Conservation (phyloP, 2,888 invertebrate genomes). For the Cryptocephalus moraei region DNA sequence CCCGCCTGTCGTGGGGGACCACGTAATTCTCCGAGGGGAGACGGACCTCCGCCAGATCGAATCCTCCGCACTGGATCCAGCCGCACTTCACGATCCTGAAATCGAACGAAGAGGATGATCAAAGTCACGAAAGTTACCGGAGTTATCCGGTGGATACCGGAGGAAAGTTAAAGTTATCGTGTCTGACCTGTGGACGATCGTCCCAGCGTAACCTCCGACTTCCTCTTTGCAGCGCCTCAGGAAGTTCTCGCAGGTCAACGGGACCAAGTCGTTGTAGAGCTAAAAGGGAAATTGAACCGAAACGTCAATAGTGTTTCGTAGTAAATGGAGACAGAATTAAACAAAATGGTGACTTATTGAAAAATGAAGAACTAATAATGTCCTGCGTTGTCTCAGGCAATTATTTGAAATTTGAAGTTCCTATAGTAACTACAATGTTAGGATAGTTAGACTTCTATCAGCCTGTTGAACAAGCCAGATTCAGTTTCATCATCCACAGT, state of each 20-base stretch:
- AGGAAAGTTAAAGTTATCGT: neutral
- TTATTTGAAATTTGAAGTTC: no score
- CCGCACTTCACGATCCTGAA: conserved; percentile 52
- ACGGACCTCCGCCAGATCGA: conserved; percentile 32
- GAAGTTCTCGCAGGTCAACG: conserved; percentile 48
- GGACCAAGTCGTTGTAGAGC: conserved; percentile 50
- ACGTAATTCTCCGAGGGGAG: conserved; percentile 58
- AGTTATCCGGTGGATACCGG: no score
- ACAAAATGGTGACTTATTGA: no score
- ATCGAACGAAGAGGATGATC: neutral
- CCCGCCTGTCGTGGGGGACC: conserved; percentile 53
- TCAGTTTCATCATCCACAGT: no score
- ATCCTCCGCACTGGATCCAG: conserved; percentile 63
- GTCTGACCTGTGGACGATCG: conserved; percentile 45
- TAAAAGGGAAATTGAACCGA: conserved; percentile 22
- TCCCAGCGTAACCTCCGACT: conserved; percentile 44
- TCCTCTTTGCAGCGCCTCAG: conserved; percentile 41
- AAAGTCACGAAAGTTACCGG: neutral
- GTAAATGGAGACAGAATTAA: no score
- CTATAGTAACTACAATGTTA: no score
- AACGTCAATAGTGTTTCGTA: no score
- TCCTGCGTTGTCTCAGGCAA: no score
- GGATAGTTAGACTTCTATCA: no score
- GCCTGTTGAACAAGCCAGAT: no score
- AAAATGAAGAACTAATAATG: no score